These are phyloP conservation scores for Axea sp. DNA, from an alignment of 2,888 invertebrate species.

Conservation along the genomic window DNA sequence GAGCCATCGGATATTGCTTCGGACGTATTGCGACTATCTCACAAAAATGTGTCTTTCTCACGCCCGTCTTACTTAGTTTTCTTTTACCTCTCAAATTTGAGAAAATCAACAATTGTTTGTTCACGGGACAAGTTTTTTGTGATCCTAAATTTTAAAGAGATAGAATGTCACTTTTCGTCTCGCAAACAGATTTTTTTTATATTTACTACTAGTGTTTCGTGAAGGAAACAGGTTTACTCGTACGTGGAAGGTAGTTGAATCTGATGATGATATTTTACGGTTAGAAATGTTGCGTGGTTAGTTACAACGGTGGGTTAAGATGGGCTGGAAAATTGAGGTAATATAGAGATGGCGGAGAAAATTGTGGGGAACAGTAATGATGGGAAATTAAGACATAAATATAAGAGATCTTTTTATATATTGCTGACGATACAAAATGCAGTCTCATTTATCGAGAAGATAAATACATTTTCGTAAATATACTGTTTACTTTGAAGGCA, in stretches of 20 bases:
- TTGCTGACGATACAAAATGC: too few species aligned
- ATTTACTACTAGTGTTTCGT: conserved; percentile 4
- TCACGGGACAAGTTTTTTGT: conserved; percentile 3
- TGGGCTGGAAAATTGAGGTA: conserved; percentile 7
- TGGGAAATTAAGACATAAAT: conserved; percentile 21
- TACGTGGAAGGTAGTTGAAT: neutral
- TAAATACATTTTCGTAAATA: too few species aligned
- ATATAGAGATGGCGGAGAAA: conserved; percentile 5
- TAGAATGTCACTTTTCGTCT: neutral
- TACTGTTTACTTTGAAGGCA: too few species aligned
- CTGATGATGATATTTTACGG: conserved; percentile 4
- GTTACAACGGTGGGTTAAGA: too few species aligned
- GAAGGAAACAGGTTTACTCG: neutral
- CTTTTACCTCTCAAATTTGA: conserved; percentile 6
- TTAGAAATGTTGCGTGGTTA: too few species aligned
- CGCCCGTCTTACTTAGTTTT: conserved; percentile 13
- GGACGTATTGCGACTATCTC: conserved; percentile 33
- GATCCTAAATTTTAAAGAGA: neutral
- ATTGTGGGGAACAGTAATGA: conserved; percentile 18
- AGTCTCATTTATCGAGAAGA: too few species aligned
- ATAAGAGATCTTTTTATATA: neutral
- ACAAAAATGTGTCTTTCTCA: conserved; percentile 27
- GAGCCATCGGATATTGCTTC: conserved; percentile 28
- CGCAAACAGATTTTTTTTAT: conserved; percentile 2
- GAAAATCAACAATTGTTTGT: conserved; percentile 17